Evolutionary conservation across 2,113 vertebrate genomes (phyloP), one percentile per base, ranked within the genome.

Genomic region (Myiagra hebetior): DNA sequence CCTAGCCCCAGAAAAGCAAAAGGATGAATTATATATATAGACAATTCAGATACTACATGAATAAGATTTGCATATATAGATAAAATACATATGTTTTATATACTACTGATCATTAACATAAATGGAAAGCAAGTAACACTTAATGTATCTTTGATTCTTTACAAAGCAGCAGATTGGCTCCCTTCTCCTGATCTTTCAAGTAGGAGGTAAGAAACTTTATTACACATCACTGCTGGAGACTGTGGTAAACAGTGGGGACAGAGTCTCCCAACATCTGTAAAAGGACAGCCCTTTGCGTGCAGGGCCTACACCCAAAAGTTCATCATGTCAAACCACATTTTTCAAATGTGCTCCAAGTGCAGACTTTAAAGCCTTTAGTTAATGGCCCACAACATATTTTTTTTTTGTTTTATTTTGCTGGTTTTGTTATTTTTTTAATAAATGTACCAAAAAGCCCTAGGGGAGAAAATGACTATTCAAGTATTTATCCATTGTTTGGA

Each of bases 271-370:
- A 23, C 62, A 87, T 88, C 89, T 93, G 64, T 39, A 67, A 64
- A 50, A 93, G 70, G 87, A 87, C 52, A 96, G 83, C 31, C 44
- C 92, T 94, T 80, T 87, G 89, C 4, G 2, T 57, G 64, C 79
- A 63, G 63, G 18, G 93, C 89, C 70, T 46, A 81, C 57, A 92
- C 72, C 82, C 92, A 84, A 80, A 85, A 70, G 89, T 87, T 93
- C 78, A 68, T 84, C 49, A 33, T 56, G 88, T 84, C 89, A 95
- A 96, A 93, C 87, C 93, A 95, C 87, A 93, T 86, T 87, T 96
- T 94, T 92, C 81, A 97, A 95, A 91, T 42, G 35, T 42, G 10
- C 69, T 93, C 86, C 57, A 91, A 96, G 52, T 63, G 87, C 85
- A 91, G 73, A 84, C 88, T 97, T 89, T 57, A 88, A 97, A 97